A percentile compares a stretch with the other conserved stretches of the same genome.
phyloP scores from a whole-genome alignment of 2,797 vertebrate species.

The Saxicola maurus region DNA sequence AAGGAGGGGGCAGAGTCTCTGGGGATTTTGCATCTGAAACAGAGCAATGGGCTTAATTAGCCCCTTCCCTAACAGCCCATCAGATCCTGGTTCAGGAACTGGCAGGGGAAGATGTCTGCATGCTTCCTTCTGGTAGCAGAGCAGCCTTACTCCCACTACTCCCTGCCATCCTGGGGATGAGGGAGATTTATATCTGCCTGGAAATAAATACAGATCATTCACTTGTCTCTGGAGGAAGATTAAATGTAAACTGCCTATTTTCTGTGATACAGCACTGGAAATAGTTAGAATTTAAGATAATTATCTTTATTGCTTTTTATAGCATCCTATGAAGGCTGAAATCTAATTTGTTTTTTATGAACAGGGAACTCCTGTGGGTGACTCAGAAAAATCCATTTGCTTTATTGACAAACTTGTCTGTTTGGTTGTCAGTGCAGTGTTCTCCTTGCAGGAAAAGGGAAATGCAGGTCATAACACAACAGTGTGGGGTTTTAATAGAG shows the following conservation, averaged over 20 bases:
- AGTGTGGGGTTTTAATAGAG: neutral
- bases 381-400: conserved; percentile 28
- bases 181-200: neutral
- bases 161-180: accelerated
- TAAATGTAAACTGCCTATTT: conserved; percentile 6
- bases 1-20: neutral
- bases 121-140: neutral
- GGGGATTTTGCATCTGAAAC: neutral
- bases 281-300: conserved; percentile 50
- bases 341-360: conserved; percentile 29
- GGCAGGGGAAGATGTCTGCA: neutral
- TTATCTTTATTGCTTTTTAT: conserved; percentile 51
- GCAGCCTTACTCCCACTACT: neutral
- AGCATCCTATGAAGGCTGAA: conserved; percentile 20
- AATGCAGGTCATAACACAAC: neutral
- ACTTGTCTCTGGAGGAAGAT: conserved; percentile 17
- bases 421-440: neutral
- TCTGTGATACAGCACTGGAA: conserved; percentile 31
- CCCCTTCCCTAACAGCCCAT: neutral
- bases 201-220: conserved; percentile 10
- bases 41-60: neutral
- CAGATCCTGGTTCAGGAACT: neutral
- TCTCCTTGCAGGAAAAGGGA: neutral
- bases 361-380: conserved; percentile 21
- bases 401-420: conserved; percentile 30